A percentile compares a stretch with the other conserved stretches of the same genome.
These are phyloP conservation scores for Ailuropoda melanoleuca DNA, from an alignment of 2,113 vertebrate genomes.

Conservation along the genomic window DNA sequence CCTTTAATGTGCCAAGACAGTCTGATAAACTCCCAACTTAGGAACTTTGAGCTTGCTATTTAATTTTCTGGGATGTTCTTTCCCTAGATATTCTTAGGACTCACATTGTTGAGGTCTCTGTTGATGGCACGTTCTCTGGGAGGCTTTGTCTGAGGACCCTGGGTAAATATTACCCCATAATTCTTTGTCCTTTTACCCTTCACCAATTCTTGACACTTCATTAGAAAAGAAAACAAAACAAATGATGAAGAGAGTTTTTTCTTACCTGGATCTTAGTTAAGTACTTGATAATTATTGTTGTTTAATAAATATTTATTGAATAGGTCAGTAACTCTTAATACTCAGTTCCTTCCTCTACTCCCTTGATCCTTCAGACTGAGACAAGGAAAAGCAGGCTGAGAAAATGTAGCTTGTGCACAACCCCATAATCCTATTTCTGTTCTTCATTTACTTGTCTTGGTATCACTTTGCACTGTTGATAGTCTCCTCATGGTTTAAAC, in stretches of 20 bases:
- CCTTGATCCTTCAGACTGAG: not conserved
- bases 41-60: not conserved
- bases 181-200: not conserved
- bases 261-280: not conserved
- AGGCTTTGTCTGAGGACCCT: not conserved
- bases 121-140: no score
- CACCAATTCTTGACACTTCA: not conserved
- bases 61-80: not conserved
- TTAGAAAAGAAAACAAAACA: not conserved
- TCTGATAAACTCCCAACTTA: not conserved
- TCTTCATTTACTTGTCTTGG: not conserved
- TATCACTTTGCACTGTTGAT: not conserved
- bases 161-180: not conserved
- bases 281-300: not conserved
- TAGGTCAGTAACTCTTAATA: not conserved
- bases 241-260: not conserved
- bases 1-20: not conserved
- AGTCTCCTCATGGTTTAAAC: not conserved
- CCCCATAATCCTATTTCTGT: not conserved
- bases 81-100: not conserved
- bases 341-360: not conserved
- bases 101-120: not conserved
- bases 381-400: not conserved
- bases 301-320: not conserved
- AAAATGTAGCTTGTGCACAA: not conserved